phyloP scores from a whole-genome alignment of 2,888 invertebrate genomes.

The Callyntrura sp. region DNA sequence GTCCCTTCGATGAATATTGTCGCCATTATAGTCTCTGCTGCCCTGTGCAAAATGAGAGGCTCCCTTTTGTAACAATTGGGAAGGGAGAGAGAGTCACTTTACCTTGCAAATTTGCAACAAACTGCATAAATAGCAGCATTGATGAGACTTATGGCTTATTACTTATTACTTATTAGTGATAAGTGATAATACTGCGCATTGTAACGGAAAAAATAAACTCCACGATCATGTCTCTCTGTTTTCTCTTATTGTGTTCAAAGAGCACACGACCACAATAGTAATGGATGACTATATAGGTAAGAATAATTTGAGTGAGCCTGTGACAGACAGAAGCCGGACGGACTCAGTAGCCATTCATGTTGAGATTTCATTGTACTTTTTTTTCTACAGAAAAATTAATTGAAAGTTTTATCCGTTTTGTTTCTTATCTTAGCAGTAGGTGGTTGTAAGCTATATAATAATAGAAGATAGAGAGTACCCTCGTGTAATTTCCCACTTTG shows the following conservation, averaged over 20 bases:
- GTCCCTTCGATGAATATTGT: neutral
- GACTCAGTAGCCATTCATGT: too few relatives aligned
- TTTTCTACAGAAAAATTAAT: neutral
- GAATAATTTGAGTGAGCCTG: neutral
- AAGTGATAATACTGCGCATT: neutral
- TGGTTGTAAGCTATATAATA: neutral
- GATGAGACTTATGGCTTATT: neutral
- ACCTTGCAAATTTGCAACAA: too few relatives aligned
- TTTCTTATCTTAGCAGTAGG: neutral
- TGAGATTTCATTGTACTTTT: neutral
- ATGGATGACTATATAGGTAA: too few relatives aligned
- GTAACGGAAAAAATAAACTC: too few relatives aligned
- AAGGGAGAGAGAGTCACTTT: too few relatives aligned
- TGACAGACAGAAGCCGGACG: neutral
- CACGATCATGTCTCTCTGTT: neutral
- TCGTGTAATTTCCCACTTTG: conserved; percentile 29
- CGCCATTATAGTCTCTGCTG: neutral
- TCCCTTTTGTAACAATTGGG: too few relatives aligned
- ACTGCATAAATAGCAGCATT: neutral
- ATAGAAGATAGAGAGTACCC: neutral
- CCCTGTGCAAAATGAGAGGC: neutral
- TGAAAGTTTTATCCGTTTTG: conserved; percentile 25
- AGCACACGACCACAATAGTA: too few relatives aligned
- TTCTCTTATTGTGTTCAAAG: neutral
- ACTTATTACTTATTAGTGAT: neutral